phyloP scores from a whole-genome alignment of 2,888 invertebrate species.

The Dynastes grantii region DNA sequence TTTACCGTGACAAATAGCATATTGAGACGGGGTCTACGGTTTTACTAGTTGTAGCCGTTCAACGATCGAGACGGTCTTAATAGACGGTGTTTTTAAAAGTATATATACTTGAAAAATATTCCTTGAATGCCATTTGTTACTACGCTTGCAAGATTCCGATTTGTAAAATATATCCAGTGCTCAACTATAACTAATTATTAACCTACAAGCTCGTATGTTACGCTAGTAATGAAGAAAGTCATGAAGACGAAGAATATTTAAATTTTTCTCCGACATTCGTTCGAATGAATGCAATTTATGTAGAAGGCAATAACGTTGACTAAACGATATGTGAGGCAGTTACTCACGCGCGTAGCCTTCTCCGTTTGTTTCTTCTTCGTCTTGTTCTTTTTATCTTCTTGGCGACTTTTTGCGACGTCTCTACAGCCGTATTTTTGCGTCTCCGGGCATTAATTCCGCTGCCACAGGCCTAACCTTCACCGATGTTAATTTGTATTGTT shows the following conservation, averaged over 20 bases:
- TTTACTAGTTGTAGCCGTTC: too few relatives aligned
- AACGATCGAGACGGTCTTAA: too few relatives aligned
- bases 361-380: neutral
- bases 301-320: slow-evolving; percentile 13
- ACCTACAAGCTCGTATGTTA: too few relatives aligned
- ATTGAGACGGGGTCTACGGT: too few relatives aligned
- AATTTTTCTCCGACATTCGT: slow-evolving; percentile 8
- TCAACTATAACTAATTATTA: too few relatives aligned
- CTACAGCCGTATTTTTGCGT: slow-evolving; percentile 16
- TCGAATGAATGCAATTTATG: slow-evolving; percentile 32
- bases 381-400: neutral
- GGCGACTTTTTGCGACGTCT: neutral
- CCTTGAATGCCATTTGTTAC: too few relatives aligned
- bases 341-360: slow-evolving; percentile 15
- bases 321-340: slow-evolving; percentile 31
- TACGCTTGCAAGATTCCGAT: too few relatives aligned
- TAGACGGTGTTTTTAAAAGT: too few relatives aligned
- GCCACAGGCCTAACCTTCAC: slow-evolving; percentile 26
- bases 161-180: too few relatives aligned
- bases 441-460: slow-evolving; percentile 32
- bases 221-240: too few relatives aligned
- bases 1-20: too few relatives aligned
- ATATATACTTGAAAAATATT: too few relatives aligned
- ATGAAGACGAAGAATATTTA: slow-evolving; percentile 9
- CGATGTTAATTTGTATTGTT: slow-evolving; percentile 43